A percentile compares a stretch with the other conserved stretches of the same genome.
phyloP scores from a whole-genome alignment of 2,797 vertebrate genomes.

The Sebastolobus altivelis region DNA sequence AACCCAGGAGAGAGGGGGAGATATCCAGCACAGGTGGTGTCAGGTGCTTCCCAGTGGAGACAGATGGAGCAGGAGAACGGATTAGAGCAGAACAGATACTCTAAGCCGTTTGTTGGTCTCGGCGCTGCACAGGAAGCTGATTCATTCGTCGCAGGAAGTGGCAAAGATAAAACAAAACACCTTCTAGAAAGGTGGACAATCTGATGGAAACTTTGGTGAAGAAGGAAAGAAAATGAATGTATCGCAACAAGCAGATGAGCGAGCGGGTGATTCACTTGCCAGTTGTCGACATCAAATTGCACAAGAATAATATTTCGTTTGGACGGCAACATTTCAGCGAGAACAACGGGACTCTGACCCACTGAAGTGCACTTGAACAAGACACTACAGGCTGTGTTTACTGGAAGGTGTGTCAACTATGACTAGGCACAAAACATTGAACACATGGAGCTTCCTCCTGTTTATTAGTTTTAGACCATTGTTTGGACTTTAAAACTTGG shows the following conservation, averaged over 20 bases:
- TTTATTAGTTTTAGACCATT: conserved; percentile 32
- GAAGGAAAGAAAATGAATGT: not conserved
- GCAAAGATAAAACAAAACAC: conserved; percentile 64
- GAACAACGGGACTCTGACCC: not conserved
- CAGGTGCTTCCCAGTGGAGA: conserved; percentile 79
- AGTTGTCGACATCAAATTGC: not conserved
- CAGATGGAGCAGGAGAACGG: conserved; percentile 71
- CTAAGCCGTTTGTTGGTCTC: conserved; percentile 56
- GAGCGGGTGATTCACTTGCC: not conserved
- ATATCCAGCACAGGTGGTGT: conserved; percentile 81
- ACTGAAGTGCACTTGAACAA: not conserved
- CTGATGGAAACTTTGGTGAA: conserved; percentile 28
- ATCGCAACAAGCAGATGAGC: conserved; percentile 9
- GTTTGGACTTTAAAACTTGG: conserved; percentile 51
- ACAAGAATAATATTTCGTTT: conserved; percentile 12
- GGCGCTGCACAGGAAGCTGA: conserved; percentile 70
- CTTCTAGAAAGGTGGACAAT: conserved; percentile 58
- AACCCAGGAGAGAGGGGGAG: conserved; percentile 55
- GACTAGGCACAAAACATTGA: conserved; percentile 4
- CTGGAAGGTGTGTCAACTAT: conserved; percentile 27
- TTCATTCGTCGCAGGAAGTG: conserved; percentile 71
- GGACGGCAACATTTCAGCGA: not conserved
- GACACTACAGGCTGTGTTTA: conserved; percentile 41
- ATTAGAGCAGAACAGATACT: conserved; percentile 64
- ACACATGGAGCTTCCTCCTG: conserved; percentile 1